Conservation (phyloP, 2,888 invertebrate species). For the Acanthacorydalis orientalis region DNA sequence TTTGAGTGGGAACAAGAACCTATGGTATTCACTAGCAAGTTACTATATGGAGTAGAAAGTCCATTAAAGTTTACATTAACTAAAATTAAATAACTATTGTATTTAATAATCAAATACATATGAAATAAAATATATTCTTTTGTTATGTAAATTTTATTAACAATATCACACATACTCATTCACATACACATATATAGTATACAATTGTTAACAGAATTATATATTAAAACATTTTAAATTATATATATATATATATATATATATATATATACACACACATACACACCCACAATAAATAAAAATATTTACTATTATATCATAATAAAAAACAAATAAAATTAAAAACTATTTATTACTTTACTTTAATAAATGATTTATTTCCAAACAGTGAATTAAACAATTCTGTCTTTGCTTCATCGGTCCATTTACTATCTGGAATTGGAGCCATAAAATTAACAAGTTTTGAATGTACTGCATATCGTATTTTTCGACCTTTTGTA, state of each 20-base stretch:
- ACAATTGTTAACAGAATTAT: background rate
- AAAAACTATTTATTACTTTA: no score
- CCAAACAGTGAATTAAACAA: conserved; percentile 71
- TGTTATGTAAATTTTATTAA: background rate
- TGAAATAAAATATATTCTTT: no score
- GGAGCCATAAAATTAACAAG: conserved; percentile 86
- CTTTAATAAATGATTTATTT: background rate
- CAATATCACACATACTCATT: background rate
- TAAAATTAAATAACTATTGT: background rate
- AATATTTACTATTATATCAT: no score
- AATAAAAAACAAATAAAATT: no score
- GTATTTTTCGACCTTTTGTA: conserved; percentile 82
- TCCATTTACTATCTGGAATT: conserved; percentile 43
- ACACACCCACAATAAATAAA: no score
- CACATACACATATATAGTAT: no score
- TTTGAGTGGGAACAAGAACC: conserved; percentile 18
- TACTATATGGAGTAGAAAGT: conserved; percentile 15
- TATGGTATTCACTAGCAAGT: conserved; percentile 11
- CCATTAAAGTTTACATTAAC: conserved; percentile 11
- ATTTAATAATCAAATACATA: no score
- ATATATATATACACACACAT: no score
- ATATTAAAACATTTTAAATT: background rate
- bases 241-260: no score
- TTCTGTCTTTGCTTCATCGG: conserved; percentile 64
- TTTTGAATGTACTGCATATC: conserved; percentile 72